Percentiles rank a stretch among this genome's conserved stretches.
phyloP scores from a whole-genome alignment of 2,113 vertebrate species.

The Lamprologus callipterus region DNA sequence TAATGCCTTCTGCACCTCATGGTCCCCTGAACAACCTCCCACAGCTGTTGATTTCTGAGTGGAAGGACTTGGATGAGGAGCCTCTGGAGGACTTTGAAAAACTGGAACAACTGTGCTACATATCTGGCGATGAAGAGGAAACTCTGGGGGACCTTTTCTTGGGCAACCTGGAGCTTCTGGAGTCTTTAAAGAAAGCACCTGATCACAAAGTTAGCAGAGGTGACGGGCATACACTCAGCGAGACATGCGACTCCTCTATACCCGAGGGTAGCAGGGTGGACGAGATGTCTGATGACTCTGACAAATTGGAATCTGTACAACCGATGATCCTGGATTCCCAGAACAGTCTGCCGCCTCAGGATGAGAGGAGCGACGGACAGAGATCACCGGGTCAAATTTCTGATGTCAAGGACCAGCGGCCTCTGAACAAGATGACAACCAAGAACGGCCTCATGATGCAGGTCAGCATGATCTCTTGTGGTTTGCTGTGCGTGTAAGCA shows the following conservation, averaged over 20 bases:
- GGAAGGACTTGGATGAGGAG: slow-evolving; percentile 76
- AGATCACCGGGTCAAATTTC: slow-evolving; percentile 13
- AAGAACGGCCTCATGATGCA: slow-evolving; percentile 83
- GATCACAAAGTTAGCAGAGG: slow-evolving; percentile 34
- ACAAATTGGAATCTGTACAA: background rate
- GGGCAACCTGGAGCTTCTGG: slow-evolving; percentile 70
- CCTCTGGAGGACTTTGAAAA: slow-evolving; percentile 77
- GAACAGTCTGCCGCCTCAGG: background rate
- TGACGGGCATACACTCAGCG: background rate
- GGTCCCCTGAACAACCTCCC: slow-evolving; percentile 64
- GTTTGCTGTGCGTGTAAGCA: background rate
- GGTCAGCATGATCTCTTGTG: slow-evolving; percentile 34
- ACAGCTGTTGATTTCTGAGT: slow-evolving; percentile 73
- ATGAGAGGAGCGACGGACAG: slow-evolving; percentile 8
- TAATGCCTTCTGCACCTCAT: slow-evolving; percentile 28
- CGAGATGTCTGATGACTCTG: background rate
- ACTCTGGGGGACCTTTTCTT: slow-evolving; percentile 67
- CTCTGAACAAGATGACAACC: slow-evolving; percentile 68
- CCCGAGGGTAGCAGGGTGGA: slow-evolving; percentile 8
- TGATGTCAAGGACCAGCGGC: slow-evolving; percentile 63
- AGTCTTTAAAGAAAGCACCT: slow-evolving; percentile 69
- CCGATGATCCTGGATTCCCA: background rate
- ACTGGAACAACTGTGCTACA: slow-evolving; percentile 73
- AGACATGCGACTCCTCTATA: background rate
- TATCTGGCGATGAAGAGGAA: slow-evolving; percentile 73